Evolutionary conservation across 2,113 vertebrate species (phyloP), one percentile per base, ranked within the genome.

Genomic region (Thunnus maccoyii): DNA sequence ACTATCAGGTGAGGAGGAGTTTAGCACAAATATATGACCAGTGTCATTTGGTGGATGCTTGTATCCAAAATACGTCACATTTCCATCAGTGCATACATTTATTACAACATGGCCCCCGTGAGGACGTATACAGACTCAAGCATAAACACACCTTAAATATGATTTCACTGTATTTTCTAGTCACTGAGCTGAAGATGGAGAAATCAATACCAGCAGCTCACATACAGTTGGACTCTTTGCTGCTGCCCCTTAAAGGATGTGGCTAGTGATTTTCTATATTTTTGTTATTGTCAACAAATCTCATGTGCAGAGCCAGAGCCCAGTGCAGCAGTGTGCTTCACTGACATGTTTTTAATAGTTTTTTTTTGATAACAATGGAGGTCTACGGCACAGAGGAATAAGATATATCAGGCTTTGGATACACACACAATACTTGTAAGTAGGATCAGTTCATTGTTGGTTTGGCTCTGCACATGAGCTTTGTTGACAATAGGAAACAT

Each of bases 1-100:
- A 99, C 88, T 95, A 96, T 83, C 97, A 97, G 97, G 98, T 98
- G 96, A 76, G 72, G 1, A 2, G 8, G 47, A 66, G 22, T 22
- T 60, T 5, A 46, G 50, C 67, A 60, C 44, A 66, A 67, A 78
- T 54, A 32, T 20, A 47, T 32, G 18, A 20, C 36, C 15, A 11
- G 16, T 27, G 15, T 52, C 1, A 36, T 41, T 57, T 66, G 64
- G 12, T 64, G 41, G 30, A 36, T 71, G n/a, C 5, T 36, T 68
- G 3, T 44, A 17, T 46, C n/a, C 15, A 63, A 60, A 55, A 48
- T 54, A 17, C 8, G 16, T 54, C 30, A 13, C 8, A 15, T 0
- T 61, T 71, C 5, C 14, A 20, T 22, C 20, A 14, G n/a, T 41
- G 20, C 10, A 1, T 3, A 5, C 32, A 64, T 67, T 41, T 61